Conservation (phyloP, 1,140 invertebrate species). For the Nasonia vitripennis region DNA sequence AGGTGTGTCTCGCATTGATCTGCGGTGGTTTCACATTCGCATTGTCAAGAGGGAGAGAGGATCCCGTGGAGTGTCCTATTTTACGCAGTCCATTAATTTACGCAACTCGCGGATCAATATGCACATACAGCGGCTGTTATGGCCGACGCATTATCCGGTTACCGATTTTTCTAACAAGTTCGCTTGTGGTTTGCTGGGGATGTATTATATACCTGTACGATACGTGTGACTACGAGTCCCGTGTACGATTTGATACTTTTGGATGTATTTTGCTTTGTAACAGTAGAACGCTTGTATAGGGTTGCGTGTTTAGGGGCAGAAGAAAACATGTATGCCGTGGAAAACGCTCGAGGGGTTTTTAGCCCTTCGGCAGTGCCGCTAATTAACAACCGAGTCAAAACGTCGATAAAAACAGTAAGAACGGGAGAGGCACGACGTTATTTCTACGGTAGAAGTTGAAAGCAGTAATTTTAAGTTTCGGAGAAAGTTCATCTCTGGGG, state of each 20-base stretch:
- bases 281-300: no score
- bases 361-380: no score
- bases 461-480: background rate
- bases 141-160: background rate
- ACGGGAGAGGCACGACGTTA: background rate
- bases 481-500: background rate
- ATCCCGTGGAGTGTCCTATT: conserved; percentile 4
- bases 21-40: conserved; percentile 3
- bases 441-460: background rate
- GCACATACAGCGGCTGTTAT: background rate
- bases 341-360: no score
- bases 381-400: background rate
- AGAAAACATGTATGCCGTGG: no score
- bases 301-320: no score
- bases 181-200: no score
- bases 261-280: no score
- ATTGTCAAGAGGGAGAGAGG: background rate
- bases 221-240: no score
- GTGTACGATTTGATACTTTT: no score
- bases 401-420: no score
- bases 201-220: no score
- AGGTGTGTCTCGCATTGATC: background rate
- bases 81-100: background rate
- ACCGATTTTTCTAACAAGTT: background rate
- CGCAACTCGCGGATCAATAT: background rate